phyloP scores from a whole-genome alignment of 2,797 vertebrate species.

The Lacerta bilineata region DNA sequence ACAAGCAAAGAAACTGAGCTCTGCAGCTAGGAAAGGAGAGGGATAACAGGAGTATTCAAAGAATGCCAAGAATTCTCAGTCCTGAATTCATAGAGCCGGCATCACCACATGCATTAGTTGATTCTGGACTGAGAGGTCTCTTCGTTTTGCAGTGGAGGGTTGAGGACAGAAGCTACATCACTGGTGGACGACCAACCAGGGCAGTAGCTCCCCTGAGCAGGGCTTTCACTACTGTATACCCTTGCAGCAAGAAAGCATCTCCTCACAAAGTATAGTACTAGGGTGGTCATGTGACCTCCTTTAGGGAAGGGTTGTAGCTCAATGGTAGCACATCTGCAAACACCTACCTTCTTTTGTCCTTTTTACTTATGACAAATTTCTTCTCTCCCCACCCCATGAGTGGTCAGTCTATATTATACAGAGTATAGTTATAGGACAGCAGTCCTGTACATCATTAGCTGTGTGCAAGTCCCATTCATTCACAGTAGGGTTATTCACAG shows the following conservation, averaged over 20 bases:
- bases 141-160: background rate
- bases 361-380: too few species aligned
- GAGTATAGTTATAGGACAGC: background rate
- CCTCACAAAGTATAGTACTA: background rate
- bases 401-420: background rate
- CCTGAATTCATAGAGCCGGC: background rate
- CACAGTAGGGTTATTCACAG: background rate
- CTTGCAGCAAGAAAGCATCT: background rate
- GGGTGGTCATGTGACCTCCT: background rate
- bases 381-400: too few species aligned
- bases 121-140: background rate
- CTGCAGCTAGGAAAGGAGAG: background rate
- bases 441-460: background rate
- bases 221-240: background rate
- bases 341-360: too few species aligned
- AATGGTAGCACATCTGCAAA: too few species aligned
- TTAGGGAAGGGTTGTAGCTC: too few species aligned
- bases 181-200: background rate
- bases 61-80: slow-evolving; percentile 8
- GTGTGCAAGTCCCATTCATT: background rate
- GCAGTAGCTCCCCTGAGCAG: background rate
- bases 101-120: background rate
- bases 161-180: background rate
- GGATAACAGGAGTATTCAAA: slow-evolving; percentile 7
- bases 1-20: background rate